These are phyloP conservation scores for Manis crassicaudata DNA, from an alignment of 2,797 vertebrate species.

Conservation along the genomic window DNA sequence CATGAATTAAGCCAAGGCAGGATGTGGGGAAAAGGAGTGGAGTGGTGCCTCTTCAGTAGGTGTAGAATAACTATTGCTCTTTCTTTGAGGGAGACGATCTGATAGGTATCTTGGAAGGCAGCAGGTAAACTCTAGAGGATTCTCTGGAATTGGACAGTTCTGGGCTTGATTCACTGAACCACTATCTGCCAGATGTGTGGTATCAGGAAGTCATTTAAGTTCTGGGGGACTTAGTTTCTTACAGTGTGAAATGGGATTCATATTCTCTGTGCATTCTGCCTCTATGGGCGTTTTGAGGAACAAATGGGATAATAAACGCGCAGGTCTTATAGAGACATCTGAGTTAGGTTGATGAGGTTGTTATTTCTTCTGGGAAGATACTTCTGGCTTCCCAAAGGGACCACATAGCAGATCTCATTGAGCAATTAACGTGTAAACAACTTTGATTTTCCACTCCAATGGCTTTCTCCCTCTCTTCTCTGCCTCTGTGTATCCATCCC, in stretches of 20 bases:
- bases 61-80: neutral
- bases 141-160: neutral
- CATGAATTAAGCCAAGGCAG: neutral
- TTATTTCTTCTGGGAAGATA: constrained; percentile 61
- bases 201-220: neutral
- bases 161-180: neutral
- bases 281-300: constrained; percentile 15
- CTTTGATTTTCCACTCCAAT: constrained; percentile 58
- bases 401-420: neutral
- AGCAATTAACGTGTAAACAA: constrained; percentile 54
- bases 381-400: constrained; percentile 26
- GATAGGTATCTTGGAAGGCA: neutral
- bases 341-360: constrained; percentile 39
- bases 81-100: neutral
- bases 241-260: neutral
- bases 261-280: neutral
- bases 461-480: neutral
- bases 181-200: neutral
- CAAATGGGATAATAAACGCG: constrained; percentile 14
- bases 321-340: neutral
- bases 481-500: neutral
- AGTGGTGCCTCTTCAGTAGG: neutral
- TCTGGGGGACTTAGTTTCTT: neutral
- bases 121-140: neutral
- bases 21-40: no score